Conservation (phyloP, 2,888 invertebrate genomes). For the Sesia bembeciformis region DNA sequence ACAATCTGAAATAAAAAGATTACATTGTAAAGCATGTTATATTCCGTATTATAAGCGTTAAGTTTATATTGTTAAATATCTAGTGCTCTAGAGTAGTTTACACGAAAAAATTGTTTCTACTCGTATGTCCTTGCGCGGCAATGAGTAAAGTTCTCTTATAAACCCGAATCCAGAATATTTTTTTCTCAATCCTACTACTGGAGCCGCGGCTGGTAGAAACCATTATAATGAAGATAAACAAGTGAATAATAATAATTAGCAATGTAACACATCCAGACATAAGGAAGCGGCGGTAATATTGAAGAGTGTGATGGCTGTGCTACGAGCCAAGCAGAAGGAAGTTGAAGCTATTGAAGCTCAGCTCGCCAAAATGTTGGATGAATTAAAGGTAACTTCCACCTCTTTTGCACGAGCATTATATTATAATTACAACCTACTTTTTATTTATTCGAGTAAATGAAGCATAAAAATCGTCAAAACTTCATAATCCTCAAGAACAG, state of each 20-base stretch:
- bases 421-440: not conserved
- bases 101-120: too few relatives aligned
- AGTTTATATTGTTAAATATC: too few relatives aligned
- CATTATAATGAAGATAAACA: not conserved
- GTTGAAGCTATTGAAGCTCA: constrained; percentile 87
- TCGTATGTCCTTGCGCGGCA: not conserved
- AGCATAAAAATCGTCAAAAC: too few relatives aligned
- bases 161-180: not conserved
- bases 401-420: not conserved
- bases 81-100: too few relatives aligned
- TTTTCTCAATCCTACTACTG: not conserved
- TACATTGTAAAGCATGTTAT: too few relatives aligned
- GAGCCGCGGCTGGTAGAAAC: not conserved
- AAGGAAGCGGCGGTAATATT: constrained; percentile 85
- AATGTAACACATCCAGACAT: constrained; percentile 61
- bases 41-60: too few relatives aligned
- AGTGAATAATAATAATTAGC: not conserved
- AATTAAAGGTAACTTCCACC: constrained; percentile 75
- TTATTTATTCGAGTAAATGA: too few relatives aligned
- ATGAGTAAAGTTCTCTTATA: not conserved
- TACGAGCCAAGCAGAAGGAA: constrained; percentile 86
- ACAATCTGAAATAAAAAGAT: too few relatives aligned
- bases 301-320: constrained; percentile 81
- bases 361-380: constrained; percentile 80
- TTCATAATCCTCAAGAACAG: too few relatives aligned